Evolutionary conservation across 1,140 invertebrate genomes (phyloP).

Genomic region (Eumaeus atala): DNA sequence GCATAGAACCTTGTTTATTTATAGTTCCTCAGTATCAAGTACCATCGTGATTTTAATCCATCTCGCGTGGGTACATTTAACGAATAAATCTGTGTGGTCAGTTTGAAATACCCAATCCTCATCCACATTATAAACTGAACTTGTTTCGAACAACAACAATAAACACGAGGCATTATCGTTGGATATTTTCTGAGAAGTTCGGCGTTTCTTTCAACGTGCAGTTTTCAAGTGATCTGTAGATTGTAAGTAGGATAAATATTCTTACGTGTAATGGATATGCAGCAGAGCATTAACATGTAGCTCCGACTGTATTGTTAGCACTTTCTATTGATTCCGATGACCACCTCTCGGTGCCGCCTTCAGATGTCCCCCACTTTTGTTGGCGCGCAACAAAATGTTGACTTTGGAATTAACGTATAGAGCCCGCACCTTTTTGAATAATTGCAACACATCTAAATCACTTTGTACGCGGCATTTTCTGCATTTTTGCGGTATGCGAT

Average conservation of each 20-base stretch:
- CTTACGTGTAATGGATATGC: constrained; percentile 63
- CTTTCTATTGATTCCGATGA: constrained; percentile 23
- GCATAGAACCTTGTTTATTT: too few relatives aligned
- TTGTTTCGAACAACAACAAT: constrained; percentile 11
- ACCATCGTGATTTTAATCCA: too few relatives aligned
- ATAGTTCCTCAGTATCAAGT: too few relatives aligned
- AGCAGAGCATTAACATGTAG: constrained; percentile 48
- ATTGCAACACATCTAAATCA: too few relatives aligned
- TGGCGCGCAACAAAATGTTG: constrained; percentile 17
- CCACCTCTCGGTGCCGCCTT: constrained; percentile 17
- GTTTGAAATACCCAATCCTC: neutral
- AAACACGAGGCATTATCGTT: neutral
- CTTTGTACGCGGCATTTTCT: too few relatives aligned
- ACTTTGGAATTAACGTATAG: neutral
- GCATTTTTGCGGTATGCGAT: too few relatives aligned
- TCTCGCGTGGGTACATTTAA: too few relatives aligned
- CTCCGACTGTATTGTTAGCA: constrained; percentile 2
- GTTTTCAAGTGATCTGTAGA: constrained; percentile 30
- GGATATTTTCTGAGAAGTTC: constrained; percentile 22
- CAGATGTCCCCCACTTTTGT: constrained; percentile 16
- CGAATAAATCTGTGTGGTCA: constrained; percentile 1
- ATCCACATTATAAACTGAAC: neutral
- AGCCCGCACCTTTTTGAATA: too few relatives aligned
- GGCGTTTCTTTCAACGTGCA: constrained; percentile 24
- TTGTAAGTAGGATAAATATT: constrained; percentile 47